Percentiles rank a stretch among this genome's conserved stretches.
Conservation (phyloP, 2,888 invertebrate species). For the Myathropa florea region DNA sequence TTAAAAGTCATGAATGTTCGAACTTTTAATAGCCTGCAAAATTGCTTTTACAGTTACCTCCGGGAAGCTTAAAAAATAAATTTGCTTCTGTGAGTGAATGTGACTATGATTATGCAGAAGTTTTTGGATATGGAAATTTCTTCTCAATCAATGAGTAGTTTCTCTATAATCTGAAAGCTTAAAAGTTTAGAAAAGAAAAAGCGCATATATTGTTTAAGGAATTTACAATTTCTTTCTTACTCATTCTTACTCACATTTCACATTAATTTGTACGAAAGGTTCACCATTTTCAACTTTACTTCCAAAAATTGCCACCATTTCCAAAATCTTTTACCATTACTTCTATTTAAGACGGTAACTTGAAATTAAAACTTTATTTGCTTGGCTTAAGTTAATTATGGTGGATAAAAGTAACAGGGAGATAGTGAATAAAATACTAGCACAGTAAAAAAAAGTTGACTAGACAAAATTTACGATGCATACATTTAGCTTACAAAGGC, state of each 20-base stretch:
- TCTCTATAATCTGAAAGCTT: not conserved
- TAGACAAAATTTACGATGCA: not conserved
- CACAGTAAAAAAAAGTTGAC: not conserved
- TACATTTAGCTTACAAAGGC: not conserved
- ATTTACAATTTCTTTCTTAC: too few relatives aligned
- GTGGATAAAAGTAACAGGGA: not conserved
- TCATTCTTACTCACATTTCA: not conserved
- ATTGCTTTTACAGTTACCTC: not conserved
- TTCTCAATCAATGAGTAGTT: not conserved
- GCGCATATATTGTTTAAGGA: not conserved
- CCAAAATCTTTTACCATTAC: not conserved
- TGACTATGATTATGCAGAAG: too few relatives aligned
- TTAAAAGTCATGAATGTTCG: not conserved
- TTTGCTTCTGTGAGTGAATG: too few relatives aligned
- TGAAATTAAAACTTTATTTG: constrained; percentile 10
- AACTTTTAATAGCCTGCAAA: not conserved
- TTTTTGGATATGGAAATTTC: not conserved
- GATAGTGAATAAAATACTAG: not conserved
- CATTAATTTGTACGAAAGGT: not conserved
- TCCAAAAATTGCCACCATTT: not conserved
- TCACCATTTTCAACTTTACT: not conserved
- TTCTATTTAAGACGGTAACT: not conserved
- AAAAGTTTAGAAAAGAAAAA: not conserved
- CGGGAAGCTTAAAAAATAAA: not conserved
- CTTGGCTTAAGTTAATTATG: not conserved